Base-by-base conservation (phyloP, 2,888 invertebrate genomes). In the Erebia aethiops region DNA sequence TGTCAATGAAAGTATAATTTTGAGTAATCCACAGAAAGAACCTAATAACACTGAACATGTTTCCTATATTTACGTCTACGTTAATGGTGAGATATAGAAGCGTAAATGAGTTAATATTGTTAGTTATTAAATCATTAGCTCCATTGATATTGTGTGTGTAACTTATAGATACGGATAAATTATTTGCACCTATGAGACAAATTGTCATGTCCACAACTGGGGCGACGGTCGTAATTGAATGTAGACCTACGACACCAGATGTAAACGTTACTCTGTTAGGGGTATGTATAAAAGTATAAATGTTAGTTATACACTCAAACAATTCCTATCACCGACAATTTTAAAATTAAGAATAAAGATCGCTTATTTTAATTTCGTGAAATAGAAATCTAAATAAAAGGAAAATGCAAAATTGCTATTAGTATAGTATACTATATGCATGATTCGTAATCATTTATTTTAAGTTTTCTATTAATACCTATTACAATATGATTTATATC, bases 231-330 rank as follows among this genome's bases (percentile, higher is more conserved):
- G 79, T 91, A 74, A 87, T 92, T 77, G 89, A 87, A 84, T 93
- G 93, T 92, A 91, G 87, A 85, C 93, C 93, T 63, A 88, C 90
- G 60, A 88, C 87, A 79, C 91, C 93, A 75, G 92, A 92, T 75
- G 82, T 90, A 77, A 79, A 86, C 77, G 87, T 93, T 72, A 80
- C 78, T 72, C 82, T 93, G 75, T 77, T 76, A 71, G 77, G 80
- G 91, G 92, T 93, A 92, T 81, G 92, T 93, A 92, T 90, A 67
- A 61, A 51, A 51, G 8, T n/a, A 13, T 61, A 52, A 60, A 54
- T 54, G 52, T 46, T 16, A 70, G 21, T 43, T 49, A 49, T 35
- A 21, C 21, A 49, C 26, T 13, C 9, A 18, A 58, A 49, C 11
- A 21, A 46, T 11, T 49, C 21, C 16, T 26, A 16, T 46, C 58